phyloP scores from a whole-genome alignment of 2,113 vertebrate genomes.

The Pedionomus torquatus region DNA sequence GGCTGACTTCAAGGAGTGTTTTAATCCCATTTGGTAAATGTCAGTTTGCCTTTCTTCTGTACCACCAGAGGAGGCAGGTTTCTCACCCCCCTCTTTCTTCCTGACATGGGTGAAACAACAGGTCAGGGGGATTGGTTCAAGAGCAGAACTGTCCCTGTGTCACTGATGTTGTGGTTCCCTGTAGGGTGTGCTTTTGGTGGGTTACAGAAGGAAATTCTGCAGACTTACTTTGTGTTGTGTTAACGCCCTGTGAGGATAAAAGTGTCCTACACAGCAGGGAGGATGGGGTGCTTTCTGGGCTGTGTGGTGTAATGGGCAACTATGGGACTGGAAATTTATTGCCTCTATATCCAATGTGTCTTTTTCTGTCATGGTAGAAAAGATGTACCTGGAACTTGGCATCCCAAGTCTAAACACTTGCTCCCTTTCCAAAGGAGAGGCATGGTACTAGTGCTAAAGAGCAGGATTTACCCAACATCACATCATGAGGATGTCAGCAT shows the following conservation, averaged over 20 bases:
- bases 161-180: background rate
- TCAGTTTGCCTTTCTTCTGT: background rate
- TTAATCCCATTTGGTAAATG: background rate
- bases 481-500: background rate
- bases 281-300: background rate
- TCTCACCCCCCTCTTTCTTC: background rate
- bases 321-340: background rate
- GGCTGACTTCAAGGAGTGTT: background rate
- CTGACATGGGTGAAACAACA: background rate
- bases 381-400: background rate
- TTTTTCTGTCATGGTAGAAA: background rate
- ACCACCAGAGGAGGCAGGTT: background rate
- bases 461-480: background rate
- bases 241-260: background rate
- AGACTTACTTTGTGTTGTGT: background rate
- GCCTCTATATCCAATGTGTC: background rate
- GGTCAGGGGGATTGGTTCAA: background rate
- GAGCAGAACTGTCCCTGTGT: background rate
- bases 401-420: background rate
- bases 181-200: background rate
- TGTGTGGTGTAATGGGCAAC: background rate
- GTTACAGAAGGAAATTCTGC: background rate
- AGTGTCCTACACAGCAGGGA: background rate
- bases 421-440: background rate
- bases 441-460: background rate